Percentiles rank a stretch among this genome's conserved stretches.
These are phyloP conservation scores for Bufo bufo DNA, from an alignment of 2,113 vertebrate species.

Conservation along the genomic window DNA sequence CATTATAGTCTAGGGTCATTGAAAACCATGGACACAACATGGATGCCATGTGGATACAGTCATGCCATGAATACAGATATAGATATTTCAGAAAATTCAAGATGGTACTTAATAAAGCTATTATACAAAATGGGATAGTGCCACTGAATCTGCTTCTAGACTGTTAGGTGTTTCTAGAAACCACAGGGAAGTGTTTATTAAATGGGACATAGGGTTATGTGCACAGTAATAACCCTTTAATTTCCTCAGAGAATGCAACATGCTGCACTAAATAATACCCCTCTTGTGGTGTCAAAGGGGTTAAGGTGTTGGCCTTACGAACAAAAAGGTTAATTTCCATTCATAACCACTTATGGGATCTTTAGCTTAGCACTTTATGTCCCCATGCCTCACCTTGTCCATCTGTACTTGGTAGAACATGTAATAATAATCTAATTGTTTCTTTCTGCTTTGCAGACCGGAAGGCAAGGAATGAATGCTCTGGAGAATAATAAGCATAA, in stretches of 20 bases:
- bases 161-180: conserved; percentile 24
- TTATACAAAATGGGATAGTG: background rate
- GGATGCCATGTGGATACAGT: background rate
- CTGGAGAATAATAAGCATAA: conserved; percentile 49
- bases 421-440: conserved; percentile 59
- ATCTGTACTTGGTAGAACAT: conserved; percentile 47
- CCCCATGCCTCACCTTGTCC: conserved; percentile 50
- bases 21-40: no score
- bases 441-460: conserved; percentile 56
- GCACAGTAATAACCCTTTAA: conserved; percentile 42
- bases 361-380: background rate
- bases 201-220: conserved; percentile 37
- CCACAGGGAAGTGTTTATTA: conserved; percentile 43
- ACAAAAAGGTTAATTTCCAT: conserved; percentile 46
- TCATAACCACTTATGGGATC: background rate
- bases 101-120: background rate
- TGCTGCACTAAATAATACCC: conserved; percentile 30
- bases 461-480: conserved; percentile 52
- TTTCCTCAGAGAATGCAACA: conserved; percentile 36
- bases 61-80: background rate
- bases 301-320: conserved; percentile 41
- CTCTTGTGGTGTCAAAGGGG: conserved; percentile 36
- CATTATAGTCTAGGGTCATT: no score
- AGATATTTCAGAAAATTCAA: background rate
- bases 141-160: conserved; percentile 10